phyloP scores from a whole-genome alignment of 1,140 invertebrate species.

The Coboldia fuscipes region DNA sequence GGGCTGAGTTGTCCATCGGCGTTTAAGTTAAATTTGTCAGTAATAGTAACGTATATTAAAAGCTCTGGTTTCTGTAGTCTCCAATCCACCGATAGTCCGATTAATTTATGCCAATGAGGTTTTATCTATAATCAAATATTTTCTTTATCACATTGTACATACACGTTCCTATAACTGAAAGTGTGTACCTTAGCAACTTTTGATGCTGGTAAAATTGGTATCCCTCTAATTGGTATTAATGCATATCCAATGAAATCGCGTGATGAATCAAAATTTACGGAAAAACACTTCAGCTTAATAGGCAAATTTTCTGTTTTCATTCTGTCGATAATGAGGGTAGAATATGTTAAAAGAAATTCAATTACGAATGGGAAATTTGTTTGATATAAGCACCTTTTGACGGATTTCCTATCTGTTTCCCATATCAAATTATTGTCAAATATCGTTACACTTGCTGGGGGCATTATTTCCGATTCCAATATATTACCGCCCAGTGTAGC shows the following conservation, averaged over 20 bases:
- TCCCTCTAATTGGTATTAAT: conserved; percentile 1
- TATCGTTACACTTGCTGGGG: conserved; percentile 2
- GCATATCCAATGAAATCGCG: conserved; percentile 2
- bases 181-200: conserved; percentile 1
- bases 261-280: background rate
- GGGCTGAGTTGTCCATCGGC: too few species aligned
- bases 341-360: background rate
- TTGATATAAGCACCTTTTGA: conserved; percentile 9
- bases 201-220: background rate
- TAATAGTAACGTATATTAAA: conserved; percentile 1
- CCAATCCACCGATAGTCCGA: conserved; percentile 1
- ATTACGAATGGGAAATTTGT: background rate
- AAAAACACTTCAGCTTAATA: conserved; percentile 1
- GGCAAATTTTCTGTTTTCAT: conserved; percentile 5
- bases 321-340: background rate
- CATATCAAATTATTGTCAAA: conserved; percentile 9
- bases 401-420: conserved; percentile 9
- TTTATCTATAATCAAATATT: background rate
- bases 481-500: conserved; percentile 7
- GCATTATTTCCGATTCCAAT: conserved; percentile 7
- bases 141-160: background rate
- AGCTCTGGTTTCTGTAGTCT: conserved; percentile 1
- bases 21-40: background rate
- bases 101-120: conserved; percentile 2
- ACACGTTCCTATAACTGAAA: too few species aligned